Base-by-base conservation (phyloP, 2,113 vertebrate species). In the Turdus rufiventris region DNA sequence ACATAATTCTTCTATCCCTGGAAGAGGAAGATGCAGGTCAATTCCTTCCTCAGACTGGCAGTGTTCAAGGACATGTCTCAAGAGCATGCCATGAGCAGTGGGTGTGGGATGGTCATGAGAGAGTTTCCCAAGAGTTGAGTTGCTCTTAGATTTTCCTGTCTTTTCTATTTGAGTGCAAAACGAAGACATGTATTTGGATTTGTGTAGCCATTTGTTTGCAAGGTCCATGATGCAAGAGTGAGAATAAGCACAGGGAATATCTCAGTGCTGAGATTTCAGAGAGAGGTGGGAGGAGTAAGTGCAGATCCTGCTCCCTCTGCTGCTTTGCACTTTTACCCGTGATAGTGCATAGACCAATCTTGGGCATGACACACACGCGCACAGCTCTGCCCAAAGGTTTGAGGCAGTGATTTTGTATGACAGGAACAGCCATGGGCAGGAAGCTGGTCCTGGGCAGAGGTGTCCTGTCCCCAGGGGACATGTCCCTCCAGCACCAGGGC, bases 401-500 rank as follows among this genome's bases (percentile, higher is more conserved):
- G 19, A 62, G 13, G 6, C 51, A 60, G 45, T 4, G 10, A 54
- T 8, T 5, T 2, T 0, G 0, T 1, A 2, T 0, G 5, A 17
- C 51, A 62, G 51, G 19, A 62, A 33, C 1, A 9, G 38, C 38
- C 68, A 18, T 53, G 63, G 25, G 36, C 18, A 65, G 67, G 33
- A 74, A 17, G 47, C 8, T 53, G 31, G 24, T 45, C n/a, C 28
- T n/a, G 8, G 33, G 40, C 7, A 63, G 66, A 45, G 40, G 26
- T 60, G 12, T 8, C 12, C 38, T 28, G 43, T 10, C 12, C 5
- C 1, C 33, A 18, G 20, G 11, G 5, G 6, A 3, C 9, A 6
- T 13, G 5, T 57, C 5, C 18, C 16, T 81, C 36, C 56, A 71
- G 56, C 0, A 1, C 4, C 5, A 19, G 26, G 31, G 6, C 40